Percentiles rank a stretch among this genome's conserved stretches.
phyloP scores from a whole-genome alignment of 64 coral and sea anemone genomes.

The Stylophora pistillata region DNA sequence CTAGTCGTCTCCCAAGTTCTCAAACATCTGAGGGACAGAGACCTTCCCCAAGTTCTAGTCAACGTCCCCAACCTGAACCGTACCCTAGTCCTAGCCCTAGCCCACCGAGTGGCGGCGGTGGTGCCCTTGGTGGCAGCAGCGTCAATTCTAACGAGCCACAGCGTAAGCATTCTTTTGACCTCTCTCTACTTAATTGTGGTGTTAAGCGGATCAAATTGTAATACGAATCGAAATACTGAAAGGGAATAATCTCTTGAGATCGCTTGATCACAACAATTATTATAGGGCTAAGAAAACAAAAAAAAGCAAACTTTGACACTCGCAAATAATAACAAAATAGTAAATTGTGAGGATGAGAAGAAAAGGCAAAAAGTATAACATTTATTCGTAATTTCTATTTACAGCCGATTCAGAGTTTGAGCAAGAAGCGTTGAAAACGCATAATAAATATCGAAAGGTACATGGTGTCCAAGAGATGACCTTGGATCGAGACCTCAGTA shows the following conservation, averaged over 20 bases:
- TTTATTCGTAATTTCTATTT: neutral
- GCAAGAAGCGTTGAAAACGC: slow-evolving; percentile 63
- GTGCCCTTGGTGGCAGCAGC: slow-evolving; percentile 22
- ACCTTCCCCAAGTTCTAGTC: neutral
- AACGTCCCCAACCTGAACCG: neutral
- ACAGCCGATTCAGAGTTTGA: slow-evolving; percentile 76
- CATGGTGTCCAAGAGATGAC: slow-evolving; percentile 65
- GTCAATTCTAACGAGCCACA: slow-evolving; percentile 11
- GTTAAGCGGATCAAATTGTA: neutral
- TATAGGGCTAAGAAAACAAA: no score
- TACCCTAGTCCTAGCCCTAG: neutral
- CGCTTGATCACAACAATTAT: no score
- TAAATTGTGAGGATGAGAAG: no score
- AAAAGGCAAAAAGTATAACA: no score
- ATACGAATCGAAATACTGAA: neutral
- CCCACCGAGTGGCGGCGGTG: slow-evolving; percentile 1
- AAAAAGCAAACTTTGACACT: no score
- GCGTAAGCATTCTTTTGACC: neutral
- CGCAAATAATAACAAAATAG: no score
- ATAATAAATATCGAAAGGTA: slow-evolving; percentile 68
- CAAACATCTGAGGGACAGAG: neutral
- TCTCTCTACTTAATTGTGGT: neutral
- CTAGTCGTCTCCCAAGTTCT: neutral
- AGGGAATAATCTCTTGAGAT: neutral
- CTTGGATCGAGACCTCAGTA: slow-evolving; percentile 38